Conservation (phyloP, 2,113 vertebrate genomes). For the Seriola dumerili region DNA sequence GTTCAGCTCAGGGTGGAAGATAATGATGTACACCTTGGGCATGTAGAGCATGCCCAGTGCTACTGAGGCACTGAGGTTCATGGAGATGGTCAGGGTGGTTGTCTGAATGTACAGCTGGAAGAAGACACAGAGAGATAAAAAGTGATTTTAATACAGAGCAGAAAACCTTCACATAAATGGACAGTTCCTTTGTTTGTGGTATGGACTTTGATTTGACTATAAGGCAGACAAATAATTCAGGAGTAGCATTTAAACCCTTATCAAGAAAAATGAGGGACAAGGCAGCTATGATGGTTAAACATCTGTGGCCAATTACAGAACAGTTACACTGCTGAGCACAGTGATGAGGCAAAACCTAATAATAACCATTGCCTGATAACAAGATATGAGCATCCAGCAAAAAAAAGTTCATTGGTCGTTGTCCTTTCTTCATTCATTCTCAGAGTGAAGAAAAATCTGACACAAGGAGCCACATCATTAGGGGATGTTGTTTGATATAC, state of each 20-base stretch:
- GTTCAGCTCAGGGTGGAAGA: slow-evolving; percentile 97
- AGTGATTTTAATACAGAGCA: slow-evolving; percentile 6
- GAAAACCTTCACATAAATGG: slow-evolving; percentile 1
- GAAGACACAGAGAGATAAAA: slow-evolving; percentile 50
- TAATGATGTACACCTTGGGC: slow-evolving; percentile 99
- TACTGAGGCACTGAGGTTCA: slow-evolving; percentile 98
- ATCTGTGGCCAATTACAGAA: slow-evolving; percentile 51
- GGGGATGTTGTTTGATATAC: not conserved
- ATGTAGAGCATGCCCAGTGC: slow-evolving; percentile 98
- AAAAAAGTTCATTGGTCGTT: not conserved
- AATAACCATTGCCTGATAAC: slow-evolving; percentile 48
- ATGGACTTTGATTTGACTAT: slow-evolving; percentile 24
- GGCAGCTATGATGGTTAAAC: slow-evolving; percentile 32
- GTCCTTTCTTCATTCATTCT: not conserved
- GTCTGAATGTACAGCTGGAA: slow-evolving; percentile 98
- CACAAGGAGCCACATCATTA: not conserved
- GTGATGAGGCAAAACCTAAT: slow-evolving; percentile 48
- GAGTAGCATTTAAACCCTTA: slow-evolving; percentile 29
- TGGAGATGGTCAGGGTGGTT: slow-evolving; percentile 97
- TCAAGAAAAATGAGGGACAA: slow-evolving; percentile 38
- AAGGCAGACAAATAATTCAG: slow-evolving; percentile 27
- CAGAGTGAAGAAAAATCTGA: slow-evolving; percentile 3
- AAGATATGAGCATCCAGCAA: slow-evolving; percentile 18
- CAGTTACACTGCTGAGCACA: slow-evolving; percentile 43
- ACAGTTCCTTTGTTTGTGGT: not conserved